Evolutionary conservation across 1,140 invertebrate genomes (phyloP), one percentile per base, ranked within the genome.

Genomic region (Chironomus tepperi): DNA sequence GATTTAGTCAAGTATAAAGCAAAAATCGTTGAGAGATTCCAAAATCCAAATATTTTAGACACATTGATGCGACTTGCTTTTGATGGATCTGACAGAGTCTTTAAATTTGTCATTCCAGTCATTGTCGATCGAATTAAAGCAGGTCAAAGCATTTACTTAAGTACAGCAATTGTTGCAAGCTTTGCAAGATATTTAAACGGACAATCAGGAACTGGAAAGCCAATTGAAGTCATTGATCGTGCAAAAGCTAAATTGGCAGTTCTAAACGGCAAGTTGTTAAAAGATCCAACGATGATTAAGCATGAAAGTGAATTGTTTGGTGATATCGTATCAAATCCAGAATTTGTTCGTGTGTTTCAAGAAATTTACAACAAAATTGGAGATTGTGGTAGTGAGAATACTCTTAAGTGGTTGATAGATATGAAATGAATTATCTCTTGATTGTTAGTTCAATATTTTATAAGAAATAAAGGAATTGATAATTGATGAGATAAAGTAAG

Each of bases 91-190:
- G 65, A 70, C 18, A 0, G 65, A 6, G 19, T 70, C 65, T 21
- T 21, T 8, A 70, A 70, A 70, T 70, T 70, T 70, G 65, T 70
- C 65, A 70, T 70, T 8, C 65, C 65, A 18, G 65, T 70, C 16
- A 70, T 70, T 70, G 9, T 2, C 7, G 65, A 70, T 70, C 65
- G n/a, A 0, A 18, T 70, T 5, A 70, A 21, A 5, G 18, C 6
- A 1, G 18, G 18, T 7, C 16, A 70, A 19, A 21, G 19, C 5
- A 70, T 70, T 9, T 21, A 21, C 7, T 19, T 70, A 16, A 70
- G 65, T 70, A 21, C 19, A 70, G 18, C n/a, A 1, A 70, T 70
- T 8, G 65, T 70, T 18, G 65, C 19, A 70, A 70, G 65, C 19
- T 70, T 70, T 19, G 65, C 65, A 19, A 18, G 18, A 10, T 19